Evolutionary conservation across 1,140 invertebrate species (phyloP).

Genomic region (Xylocopa sonorina): DNA sequence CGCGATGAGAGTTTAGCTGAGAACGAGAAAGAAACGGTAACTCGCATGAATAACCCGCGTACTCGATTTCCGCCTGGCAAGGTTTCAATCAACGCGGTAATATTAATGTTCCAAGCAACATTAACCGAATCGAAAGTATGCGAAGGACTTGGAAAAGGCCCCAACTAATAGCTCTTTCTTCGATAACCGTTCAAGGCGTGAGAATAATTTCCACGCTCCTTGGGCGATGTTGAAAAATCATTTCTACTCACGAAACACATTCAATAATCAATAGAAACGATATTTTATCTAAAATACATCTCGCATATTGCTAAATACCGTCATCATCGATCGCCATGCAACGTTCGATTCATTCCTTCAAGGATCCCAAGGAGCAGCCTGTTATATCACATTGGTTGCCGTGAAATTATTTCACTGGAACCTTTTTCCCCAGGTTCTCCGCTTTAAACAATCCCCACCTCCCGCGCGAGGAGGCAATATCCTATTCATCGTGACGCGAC

Average conservation of each 20-base stretch:
- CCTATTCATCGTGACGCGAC: neutral
- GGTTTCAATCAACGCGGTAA: neutral
- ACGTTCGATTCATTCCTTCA: neutral
- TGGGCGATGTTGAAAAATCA: too few relatives aligned
- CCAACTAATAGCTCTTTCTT: too few relatives aligned
- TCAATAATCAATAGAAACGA: neutral
- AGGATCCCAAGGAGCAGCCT: too few relatives aligned
- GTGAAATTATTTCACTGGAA: constrained; percentile 16
- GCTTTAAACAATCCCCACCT: neutral
- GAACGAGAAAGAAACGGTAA: neutral
- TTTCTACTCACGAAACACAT: neutral
- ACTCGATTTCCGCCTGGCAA: neutral
- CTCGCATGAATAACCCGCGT: neutral
- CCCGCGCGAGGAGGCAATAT: neutral
- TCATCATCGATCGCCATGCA: neutral
- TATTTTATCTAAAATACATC: neutral
- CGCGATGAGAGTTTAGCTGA: neutral
- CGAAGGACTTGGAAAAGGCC: neutral
- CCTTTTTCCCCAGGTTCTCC: neutral
- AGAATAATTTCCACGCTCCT: neutral
- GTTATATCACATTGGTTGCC: neutral
- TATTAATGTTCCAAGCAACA: neutral
- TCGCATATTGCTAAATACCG: too few relatives aligned
- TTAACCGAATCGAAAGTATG: neutral
- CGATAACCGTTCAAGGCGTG: rapidly evolving